Conservation (phyloP, 2,888 invertebrate genomes). For the Scaptomyza polygonia region DNA sequence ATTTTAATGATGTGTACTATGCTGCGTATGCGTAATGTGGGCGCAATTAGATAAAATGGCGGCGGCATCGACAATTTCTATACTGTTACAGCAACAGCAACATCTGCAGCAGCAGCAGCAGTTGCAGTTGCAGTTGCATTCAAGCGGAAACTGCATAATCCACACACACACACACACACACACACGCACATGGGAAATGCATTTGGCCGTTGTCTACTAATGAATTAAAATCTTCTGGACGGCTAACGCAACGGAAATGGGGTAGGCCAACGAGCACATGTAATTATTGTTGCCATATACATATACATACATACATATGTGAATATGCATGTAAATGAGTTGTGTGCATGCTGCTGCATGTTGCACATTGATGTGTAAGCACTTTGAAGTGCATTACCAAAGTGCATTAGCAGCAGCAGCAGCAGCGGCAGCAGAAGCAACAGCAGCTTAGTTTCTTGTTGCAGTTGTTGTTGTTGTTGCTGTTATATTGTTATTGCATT, state of each 20-base stretch:
- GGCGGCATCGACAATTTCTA: slow-evolving; percentile 53
- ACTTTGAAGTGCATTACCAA: slow-evolving; percentile 80
- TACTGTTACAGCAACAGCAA: slow-evolving; percentile 13
- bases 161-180: slow-evolving; percentile 74
- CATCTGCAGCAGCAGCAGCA: slow-evolving; percentile 28
- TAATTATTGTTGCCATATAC: slow-evolving; percentile 69
- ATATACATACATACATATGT: not conserved
- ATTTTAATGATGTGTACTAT: slow-evolving; percentile 75
- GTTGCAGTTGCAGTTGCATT: slow-evolving; percentile 67
- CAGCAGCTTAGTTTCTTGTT: slow-evolving; percentile 48
- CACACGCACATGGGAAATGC: slow-evolving; percentile 75
- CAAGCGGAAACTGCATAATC: slow-evolving; percentile 79
- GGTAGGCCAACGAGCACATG: slow-evolving; percentile 47
- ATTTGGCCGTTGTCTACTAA: slow-evolving; percentile 79
- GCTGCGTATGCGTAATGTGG: slow-evolving; percentile 73
- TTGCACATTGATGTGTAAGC: slow-evolving; percentile 74
- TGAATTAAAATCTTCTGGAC: slow-evolving; percentile 80
- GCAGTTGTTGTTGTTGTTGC: slow-evolving; percentile 15
- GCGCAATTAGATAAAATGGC: slow-evolving; percentile 77
- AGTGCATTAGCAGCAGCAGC: slow-evolving; percentile 58
- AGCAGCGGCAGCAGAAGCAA: slow-evolving; percentile 25
- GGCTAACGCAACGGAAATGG: slow-evolving; percentile 20
- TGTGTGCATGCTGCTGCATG: slow-evolving; percentile 46
- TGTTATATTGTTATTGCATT: slow-evolving; percentile 47
- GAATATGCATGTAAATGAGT: slow-evolving; percentile 45